Base-by-base conservation (phyloP, 1,140 invertebrate species). In the Ostrea edulis region DNA sequence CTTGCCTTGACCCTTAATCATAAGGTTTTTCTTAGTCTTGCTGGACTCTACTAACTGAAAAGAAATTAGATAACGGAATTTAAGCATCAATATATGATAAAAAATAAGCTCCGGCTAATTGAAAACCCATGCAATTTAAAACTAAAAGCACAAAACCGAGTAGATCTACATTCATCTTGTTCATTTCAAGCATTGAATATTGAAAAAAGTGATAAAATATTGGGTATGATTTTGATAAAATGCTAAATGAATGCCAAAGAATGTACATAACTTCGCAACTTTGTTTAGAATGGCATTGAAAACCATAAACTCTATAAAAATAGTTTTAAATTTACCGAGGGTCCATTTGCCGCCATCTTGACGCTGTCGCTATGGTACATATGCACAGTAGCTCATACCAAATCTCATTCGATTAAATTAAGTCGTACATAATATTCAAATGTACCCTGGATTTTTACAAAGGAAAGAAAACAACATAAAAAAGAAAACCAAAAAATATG, bases 321-420 rank as follows among this genome's bases (percentile, higher is more conserved):
- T 58, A 17, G n/a, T n/a, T n/a, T 62, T n/a, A 20, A 20, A 62
- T 8, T 8, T 54, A 55, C 54, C 54, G 54, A 55, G 14, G 84
- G 85, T 2, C 83, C 71, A 68, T 71, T 83, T 89, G 55, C 89
- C 83, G 91, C 92, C 92, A 92, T 92, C 90, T 92, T 91, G 88
- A 91, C 85, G 89, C 89, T 84, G 92, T 92, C 86, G 58, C 89
- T 89, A 91, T 90, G 89, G 88, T 89, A 92, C 85, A 85, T 5
- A n/a, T 77, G 20, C 54, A 68, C 62, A 58, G 25, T 55, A 77
- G 25, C 2, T 77, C 68, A 12, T 77, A 29, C 68, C 5, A 0
- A 29, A 12, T 25, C 25, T 77, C 29, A 77, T 77, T 77, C 68
- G 68, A 2, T 29, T 29, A 20, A 20, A 62, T 20, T 20, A 44